Evolutionary conservation across 2,888 invertebrate genomes (phyloP), one percentile per base, ranked within the genome.

Genomic region (Cryptocheilus praepositus): DNA sequence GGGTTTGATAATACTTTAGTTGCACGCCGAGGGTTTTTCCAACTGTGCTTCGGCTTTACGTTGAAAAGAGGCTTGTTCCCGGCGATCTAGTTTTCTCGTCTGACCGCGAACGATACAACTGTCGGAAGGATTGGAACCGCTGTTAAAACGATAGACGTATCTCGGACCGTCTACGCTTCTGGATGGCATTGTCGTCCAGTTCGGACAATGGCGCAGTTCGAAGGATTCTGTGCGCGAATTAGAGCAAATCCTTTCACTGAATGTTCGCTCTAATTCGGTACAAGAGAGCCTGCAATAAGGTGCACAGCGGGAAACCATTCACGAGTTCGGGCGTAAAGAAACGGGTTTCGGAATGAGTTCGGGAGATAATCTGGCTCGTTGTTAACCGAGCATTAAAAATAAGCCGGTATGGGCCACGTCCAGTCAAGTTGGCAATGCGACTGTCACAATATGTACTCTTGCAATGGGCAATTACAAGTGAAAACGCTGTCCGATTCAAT

Each of bases 261-360:
- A 83, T 80, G 82, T 73, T 61, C 74, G 73, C 70, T 79, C 78
- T 80, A 79, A 81, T 83, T 84, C 83, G 73, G 74, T 70, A 65
- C 68, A 74, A 36, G 36, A 66, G 72, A 67, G 77, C 59, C 71
- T 67, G 72, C 75, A 74, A 77, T 75, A 72, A 79, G 78, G 73
- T 73, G 70, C 84, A 16, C 86, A 84, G 84, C 86, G 80, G 87
- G 87, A 72, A 58, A 53, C 83, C 81, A 85, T 86, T 86, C 82
- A 83, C 65, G 74, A 76, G 71, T 79, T 79, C 76, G 72, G 71
- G 76, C 80, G 83, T 74, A 74, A 80, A 82, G 81, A 81, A 88
- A 86, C 86, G 84, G 81, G 86, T 85, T 84, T 79, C 71, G 79
- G 85, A 49, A 86, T 86, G 84, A 86, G 83, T 83, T 82, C 73